Conservation (phyloP, 1,140 invertebrate species). For the Amyelois transitella region DNA sequence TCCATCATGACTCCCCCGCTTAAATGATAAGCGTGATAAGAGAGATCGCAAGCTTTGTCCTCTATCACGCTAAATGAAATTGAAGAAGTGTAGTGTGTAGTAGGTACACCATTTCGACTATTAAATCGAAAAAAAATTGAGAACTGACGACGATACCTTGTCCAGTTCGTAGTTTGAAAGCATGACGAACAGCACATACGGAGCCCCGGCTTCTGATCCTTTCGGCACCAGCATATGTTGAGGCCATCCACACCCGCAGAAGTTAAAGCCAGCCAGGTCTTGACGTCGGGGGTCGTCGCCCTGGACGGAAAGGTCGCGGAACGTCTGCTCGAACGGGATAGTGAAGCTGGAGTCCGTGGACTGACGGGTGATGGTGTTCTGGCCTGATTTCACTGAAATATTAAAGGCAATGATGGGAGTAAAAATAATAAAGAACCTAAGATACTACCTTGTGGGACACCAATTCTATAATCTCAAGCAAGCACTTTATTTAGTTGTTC, state of each 20-base stretch:
- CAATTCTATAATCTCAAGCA: too few relatives aligned
- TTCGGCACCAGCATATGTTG: slow-evolving; percentile 88
- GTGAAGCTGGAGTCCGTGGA: slow-evolving; percentile 82
- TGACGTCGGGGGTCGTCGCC: slow-evolving; percentile 60
- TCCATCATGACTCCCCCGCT: too few relatives aligned
- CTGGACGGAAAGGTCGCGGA: slow-evolving; percentile 78
- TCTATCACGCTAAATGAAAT: too few relatives aligned
- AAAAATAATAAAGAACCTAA: too few relatives aligned
- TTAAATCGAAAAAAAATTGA: background rate
- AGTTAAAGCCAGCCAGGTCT: slow-evolving; percentile 78
- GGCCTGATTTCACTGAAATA: slow-evolving; percentile 77
- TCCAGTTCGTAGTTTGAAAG: slow-evolving; percentile 85
- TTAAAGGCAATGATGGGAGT: background rate
- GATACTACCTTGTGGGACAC: too few relatives aligned
- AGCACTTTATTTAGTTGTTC: too few relatives aligned
- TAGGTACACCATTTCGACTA: background rate
- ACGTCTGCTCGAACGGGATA: slow-evolving; percentile 83
- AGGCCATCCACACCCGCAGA: slow-evolving; percentile 92
- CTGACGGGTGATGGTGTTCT: slow-evolving; percentile 78
- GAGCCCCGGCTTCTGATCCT: slow-evolving; percentile 80
- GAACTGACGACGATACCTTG: slow-evolving; percentile 74
- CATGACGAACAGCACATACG: slow-evolving; percentile 87
- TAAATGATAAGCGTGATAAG: too few relatives aligned
- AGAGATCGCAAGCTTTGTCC: too few relatives aligned
- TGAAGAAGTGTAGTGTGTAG: too few relatives aligned